Evolutionary conservation across 1,140 invertebrate species (phyloP).

Genomic region (Camponotus vicinus): DNA sequence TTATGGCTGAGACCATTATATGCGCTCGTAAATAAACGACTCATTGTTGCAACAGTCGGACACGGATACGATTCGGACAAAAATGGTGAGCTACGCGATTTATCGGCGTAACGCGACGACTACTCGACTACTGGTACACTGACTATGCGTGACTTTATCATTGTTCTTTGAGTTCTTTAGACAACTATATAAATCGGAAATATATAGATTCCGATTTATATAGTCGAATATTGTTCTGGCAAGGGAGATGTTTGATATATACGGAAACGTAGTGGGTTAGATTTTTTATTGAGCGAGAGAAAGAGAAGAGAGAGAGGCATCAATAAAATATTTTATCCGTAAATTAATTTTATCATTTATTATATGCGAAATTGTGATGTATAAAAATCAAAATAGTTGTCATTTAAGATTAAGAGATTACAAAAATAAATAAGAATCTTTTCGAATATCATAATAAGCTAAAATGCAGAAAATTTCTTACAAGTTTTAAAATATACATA

Average conservation of each 20-base stretch:
- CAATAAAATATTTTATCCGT: not conserved
- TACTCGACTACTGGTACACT: not conserved
- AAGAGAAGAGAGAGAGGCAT: not conserved
- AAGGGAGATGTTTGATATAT: not conserved
- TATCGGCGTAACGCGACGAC: constrained; percentile 16
- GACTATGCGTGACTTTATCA: constrained; percentile 39
- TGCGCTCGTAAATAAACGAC: constrained; percentile 55
- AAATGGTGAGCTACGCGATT: constrained; percentile 35
- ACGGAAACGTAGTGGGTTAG: not conserved
- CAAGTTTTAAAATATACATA: not conserved
- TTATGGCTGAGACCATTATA: constrained; percentile 28
- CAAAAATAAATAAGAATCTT: not conserved
- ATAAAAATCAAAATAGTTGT: not conserved
- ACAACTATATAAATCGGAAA: constrained; percentile 29
- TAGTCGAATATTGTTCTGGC: not conserved
- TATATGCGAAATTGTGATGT: not conserved
- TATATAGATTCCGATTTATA: not conserved
- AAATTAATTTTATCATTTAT: not conserved
- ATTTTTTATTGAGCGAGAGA: not conserved
- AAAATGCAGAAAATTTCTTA: not conserved
- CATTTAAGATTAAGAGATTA: not conserved
- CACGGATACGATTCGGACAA: constrained; percentile 1
- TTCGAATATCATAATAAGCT: not conserved
- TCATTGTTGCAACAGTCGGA: constrained; percentile 32
- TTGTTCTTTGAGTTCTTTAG: constrained; percentile 19